These are phyloP conservation scores for Protodeltote pygarga DNA, from an alignment of 2,888 invertebrate species.

Conservation along the genomic window DNA sequence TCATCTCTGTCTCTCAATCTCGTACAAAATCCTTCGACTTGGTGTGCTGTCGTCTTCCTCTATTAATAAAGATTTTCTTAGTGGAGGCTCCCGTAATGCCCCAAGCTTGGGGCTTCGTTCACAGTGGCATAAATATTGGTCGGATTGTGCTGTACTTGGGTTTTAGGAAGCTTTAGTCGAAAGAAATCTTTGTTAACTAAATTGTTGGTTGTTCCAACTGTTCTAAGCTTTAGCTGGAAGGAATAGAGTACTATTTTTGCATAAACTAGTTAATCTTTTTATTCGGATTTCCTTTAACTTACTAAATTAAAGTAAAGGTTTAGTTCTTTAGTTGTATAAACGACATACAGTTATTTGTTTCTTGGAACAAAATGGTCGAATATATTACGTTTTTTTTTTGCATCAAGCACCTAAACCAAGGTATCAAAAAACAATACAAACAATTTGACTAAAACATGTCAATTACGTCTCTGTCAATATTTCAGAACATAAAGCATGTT, in stretches of 20 bases:
- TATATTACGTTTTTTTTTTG: no score
- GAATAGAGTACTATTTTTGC: no score
- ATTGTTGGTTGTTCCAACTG: not conserved
- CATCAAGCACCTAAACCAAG: no score
- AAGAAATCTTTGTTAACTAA: not conserved
- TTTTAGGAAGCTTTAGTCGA: slow-evolving; percentile 7
- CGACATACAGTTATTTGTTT: no score
- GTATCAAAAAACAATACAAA: no score
- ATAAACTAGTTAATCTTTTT: no score
- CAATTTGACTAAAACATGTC: no score
- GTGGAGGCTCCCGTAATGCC: slow-evolving; percentile 60
- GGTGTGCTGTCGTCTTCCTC: slow-evolving; percentile 51
- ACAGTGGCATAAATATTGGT: slow-evolving; percentile 44
- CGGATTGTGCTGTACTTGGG: slow-evolving; percentile 27
- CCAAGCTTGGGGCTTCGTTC: slow-evolving; percentile 32
- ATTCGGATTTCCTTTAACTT: no score
- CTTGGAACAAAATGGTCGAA: no score
- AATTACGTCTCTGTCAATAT: slow-evolving; percentile 32
- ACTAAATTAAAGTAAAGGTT: no score
- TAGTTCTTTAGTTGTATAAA: no score
- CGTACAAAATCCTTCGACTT: slow-evolving; percentile 41
- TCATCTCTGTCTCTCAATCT: slow-evolving; percentile 66
- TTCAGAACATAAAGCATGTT: slow-evolving; percentile 34
- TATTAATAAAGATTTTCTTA: slow-evolving; percentile 83
- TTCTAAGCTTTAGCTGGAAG: no score